These are phyloP conservation scores for Dichetophora obliterata DNA, from an alignment of 2,888 invertebrate genomes.

Conservation along the genomic window DNA sequence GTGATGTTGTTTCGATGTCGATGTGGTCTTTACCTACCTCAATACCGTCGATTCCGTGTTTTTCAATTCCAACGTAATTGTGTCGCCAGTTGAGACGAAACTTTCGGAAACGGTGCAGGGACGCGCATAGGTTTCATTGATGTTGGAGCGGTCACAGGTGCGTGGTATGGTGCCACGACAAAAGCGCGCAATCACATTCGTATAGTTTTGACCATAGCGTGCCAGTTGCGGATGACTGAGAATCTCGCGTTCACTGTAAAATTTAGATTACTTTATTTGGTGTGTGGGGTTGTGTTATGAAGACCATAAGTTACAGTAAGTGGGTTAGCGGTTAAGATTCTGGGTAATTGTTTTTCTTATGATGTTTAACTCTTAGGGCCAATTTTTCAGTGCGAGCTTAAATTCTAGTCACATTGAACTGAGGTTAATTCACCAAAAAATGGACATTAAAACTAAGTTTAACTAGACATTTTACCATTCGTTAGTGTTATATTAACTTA, in stretches of 20 bases:
- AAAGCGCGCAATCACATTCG: conserved; percentile 83
- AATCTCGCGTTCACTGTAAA: conserved; percentile 59
- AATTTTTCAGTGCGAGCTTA: too few species aligned
- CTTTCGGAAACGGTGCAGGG: conserved; percentile 87
- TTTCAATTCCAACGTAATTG: conserved; percentile 83
- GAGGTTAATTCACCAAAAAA: too few species aligned
- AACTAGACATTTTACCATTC: too few species aligned
- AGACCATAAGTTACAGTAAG: not conserved
- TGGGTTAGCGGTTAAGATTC: conserved; percentile 43
- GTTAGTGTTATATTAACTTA: too few species aligned
- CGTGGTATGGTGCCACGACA: conserved; percentile 86
- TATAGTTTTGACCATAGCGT: conserved; percentile 76
- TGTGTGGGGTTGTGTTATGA: not conserved
- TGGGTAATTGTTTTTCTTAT: too few species aligned
- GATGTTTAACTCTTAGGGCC: too few species aligned
- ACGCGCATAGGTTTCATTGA: conserved; percentile 74
- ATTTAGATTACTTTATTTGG: not conserved
- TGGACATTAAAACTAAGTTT: too few species aligned
- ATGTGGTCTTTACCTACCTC: conserved; percentile 73
- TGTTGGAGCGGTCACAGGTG: conserved; percentile 85
- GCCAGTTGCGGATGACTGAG: conserved; percentile 59
- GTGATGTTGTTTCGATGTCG: not conserved
- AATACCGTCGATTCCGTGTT: conserved; percentile 87
- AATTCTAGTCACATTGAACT: too few species aligned
- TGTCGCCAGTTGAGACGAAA: conserved; percentile 85